Evolutionary conservation across 2,888 invertebrate species (phyloP).

Genomic region (Steinernema carpocapsae): DNA sequence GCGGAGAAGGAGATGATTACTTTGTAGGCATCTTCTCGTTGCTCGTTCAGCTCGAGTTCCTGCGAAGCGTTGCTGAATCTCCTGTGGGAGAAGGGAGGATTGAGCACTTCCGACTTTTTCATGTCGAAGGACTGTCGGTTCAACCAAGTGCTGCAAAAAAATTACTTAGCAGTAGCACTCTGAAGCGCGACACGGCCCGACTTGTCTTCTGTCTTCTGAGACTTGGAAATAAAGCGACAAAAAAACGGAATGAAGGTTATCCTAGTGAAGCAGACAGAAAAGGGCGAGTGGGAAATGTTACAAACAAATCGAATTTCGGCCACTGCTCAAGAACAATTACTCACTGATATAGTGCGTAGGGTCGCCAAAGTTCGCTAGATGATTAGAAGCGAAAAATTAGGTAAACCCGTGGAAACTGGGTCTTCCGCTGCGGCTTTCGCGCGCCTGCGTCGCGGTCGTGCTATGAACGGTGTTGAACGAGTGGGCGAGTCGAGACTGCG

Average conservation of each 20-base stretch:
- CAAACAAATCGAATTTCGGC: constrained; percentile 30
- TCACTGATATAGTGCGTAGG: constrained; percentile 29
- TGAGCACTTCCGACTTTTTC: constrained; percentile 33
- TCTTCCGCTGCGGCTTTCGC: constrained; percentile 32
- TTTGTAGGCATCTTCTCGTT: constrained; percentile 49
- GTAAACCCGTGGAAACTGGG: constrained; percentile 34
- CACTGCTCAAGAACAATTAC: constrained; percentile 32
- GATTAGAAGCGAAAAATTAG: constrained; percentile 33
- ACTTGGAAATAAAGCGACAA: neutral
- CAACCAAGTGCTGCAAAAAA: constrained; percentile 19
- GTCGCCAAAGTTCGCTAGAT: constrained; percentile 30
- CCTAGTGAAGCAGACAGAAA: neutral
- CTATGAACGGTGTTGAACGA: constrained; percentile 34
- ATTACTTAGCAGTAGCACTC: neutral
- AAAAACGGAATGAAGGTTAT: neutral
- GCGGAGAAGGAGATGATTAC: constrained; percentile 59
- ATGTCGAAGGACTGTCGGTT: constrained; percentile 26
- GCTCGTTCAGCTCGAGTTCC: constrained; percentile 38
- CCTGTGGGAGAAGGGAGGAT: constrained; percentile 26
- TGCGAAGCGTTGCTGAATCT: constrained; percentile 28
- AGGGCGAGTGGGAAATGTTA: constrained; percentile 17
- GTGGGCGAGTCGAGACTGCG: constrained; percentile 12
- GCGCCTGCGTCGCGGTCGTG: constrained; percentile 26
- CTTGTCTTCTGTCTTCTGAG: too few relatives aligned
- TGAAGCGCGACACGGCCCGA: neutral